phyloP scores from a whole-genome alignment of 2,888 invertebrate species.

The Cantharis rufa region DNA sequence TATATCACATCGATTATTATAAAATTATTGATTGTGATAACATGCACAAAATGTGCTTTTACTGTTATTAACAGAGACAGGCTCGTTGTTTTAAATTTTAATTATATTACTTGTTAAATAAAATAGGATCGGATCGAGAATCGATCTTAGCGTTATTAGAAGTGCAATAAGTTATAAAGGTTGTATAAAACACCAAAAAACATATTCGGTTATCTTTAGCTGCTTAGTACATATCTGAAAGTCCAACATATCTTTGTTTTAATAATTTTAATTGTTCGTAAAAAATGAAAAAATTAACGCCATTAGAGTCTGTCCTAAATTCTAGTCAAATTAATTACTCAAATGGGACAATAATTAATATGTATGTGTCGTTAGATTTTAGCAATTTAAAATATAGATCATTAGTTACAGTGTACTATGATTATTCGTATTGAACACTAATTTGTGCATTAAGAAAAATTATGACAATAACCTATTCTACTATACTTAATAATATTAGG shows the following conservation, averaged over 20 bases:
- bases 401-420: slow-evolving; percentile 13
- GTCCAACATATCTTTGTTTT: slow-evolving; percentile 17
- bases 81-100: background rate
- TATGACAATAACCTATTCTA: slow-evolving; percentile 6
- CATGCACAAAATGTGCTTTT: background rate
- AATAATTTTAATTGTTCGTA: background rate
- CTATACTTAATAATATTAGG: background rate
- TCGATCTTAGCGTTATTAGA: background rate
- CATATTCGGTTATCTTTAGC: background rate
- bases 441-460: slow-evolving; percentile 10
- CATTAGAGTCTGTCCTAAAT: slow-evolving; percentile 36
- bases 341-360: slow-evolving; percentile 33
- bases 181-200: background rate
- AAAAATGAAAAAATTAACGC: slow-evolving; percentile 15
- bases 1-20: slow-evolving; percentile 2
- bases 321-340: slow-evolving; percentile 35
- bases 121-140: background rate
- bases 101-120: background rate
- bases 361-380: slow-evolving; percentile 21
- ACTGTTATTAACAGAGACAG: background rate
- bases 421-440: background rate
- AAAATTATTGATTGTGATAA: background rate
- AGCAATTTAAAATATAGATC: slow-evolving; percentile 4
- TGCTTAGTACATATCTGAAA: background rate
- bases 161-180: background rate